phyloP scores from a whole-genome alignment of 2,797 vertebrate species.

The Nothura maculosa region DNA sequence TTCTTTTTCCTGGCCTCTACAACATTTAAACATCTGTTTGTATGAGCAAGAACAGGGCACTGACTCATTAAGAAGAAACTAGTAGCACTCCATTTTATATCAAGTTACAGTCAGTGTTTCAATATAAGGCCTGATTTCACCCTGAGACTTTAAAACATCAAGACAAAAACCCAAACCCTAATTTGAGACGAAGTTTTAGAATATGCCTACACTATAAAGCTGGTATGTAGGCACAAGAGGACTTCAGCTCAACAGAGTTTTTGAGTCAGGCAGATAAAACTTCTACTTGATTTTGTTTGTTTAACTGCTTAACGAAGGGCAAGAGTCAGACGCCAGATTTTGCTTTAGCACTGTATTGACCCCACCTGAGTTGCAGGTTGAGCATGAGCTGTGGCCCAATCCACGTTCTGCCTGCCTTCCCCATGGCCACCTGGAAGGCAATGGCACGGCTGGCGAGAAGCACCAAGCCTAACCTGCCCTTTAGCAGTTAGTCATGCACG shows the following conservation, averaged over 20 bases:
- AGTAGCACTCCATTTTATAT: not conserved
- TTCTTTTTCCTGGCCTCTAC: conserved; percentile 45
- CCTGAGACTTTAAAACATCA: not conserved
- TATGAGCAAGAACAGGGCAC: conserved; percentile 1
- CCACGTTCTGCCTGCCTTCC: not conserved
- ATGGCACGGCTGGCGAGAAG: not conserved
- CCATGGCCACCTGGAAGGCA: not conserved
- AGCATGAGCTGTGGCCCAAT: not conserved
- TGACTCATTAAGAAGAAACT: not conserved
- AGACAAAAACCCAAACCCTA: not conserved
- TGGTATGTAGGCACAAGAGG: not conserved
- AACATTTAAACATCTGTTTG: conserved; percentile 70
- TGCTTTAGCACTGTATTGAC: not conserved
- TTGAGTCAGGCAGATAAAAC: not conserved
- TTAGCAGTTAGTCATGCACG: not conserved
- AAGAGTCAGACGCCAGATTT: not conserved
- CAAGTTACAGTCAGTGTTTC: not conserved
- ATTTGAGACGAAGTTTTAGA: not conserved
- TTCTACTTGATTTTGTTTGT: not conserved
- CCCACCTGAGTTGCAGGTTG: not conserved
- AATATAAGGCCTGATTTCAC: not conserved
- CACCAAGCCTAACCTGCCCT: not conserved
- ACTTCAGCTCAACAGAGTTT: not conserved
- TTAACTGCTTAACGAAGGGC: not conserved
- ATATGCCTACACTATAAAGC: not conserved